Conservation (phyloP, 2,797 vertebrate genomes). For the Rhincodon typus region DNA sequence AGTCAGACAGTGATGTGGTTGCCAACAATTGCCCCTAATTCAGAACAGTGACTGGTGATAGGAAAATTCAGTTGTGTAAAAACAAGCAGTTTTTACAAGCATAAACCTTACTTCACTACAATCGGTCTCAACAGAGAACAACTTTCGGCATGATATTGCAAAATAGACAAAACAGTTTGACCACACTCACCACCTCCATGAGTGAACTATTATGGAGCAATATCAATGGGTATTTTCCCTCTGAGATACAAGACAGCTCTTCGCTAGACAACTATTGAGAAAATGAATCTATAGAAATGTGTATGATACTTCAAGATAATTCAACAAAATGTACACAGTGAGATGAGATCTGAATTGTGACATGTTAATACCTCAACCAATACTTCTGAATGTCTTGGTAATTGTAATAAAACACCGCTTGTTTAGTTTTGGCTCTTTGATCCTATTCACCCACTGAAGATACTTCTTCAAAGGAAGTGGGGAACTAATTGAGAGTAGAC, state of each 20-base stretch:
- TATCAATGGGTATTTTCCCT: neutral
- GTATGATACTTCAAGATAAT: neutral
- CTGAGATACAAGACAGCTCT: neutral
- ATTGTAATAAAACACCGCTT: too few relatives aligned
- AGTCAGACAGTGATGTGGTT: neutral
- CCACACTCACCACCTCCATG: neutral
- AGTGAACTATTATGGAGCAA: neutral
- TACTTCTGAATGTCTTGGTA: too few relatives aligned
- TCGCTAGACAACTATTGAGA: neutral
- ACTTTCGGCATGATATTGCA: neutral
- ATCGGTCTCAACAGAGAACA: neutral
- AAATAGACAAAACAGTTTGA: neutral
- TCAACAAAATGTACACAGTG: neutral
- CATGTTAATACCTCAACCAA: too few relatives aligned
- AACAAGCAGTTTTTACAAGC: neutral
- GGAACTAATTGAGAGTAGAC: neutral
- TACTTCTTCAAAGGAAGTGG: neutral
- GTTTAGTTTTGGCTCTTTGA: neutral
- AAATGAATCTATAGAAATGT: neutral
- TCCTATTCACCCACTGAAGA: neutral
- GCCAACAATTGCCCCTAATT: neutral
- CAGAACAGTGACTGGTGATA: neutral
- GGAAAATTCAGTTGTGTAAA: neutral
- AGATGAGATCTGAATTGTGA: neutral
- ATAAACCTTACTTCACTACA: neutral